Percentiles rank a stretch among this genome's conserved stretches.
These are phyloP conservation scores for Abramis brama DNA, from an alignment of 2,113 vertebrate genomes.

Conservation along the genomic window DNA sequence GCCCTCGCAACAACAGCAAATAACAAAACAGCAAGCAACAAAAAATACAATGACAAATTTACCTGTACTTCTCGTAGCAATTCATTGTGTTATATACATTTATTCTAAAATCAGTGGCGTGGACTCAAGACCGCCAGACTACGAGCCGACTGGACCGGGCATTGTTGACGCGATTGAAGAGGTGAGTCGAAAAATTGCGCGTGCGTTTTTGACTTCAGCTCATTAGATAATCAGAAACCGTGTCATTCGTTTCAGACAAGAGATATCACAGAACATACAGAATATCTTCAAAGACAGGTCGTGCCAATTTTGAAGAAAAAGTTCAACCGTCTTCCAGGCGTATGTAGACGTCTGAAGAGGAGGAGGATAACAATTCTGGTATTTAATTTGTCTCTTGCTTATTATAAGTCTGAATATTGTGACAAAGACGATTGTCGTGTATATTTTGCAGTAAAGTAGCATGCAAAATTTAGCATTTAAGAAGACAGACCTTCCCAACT, in stretches of 20 bases:
- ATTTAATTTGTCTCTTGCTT: background rate
- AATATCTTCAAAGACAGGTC: background rate
- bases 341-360: constrained; percentile 58
- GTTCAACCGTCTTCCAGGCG: constrained; percentile 56
- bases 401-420: background rate
- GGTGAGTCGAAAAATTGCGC: constrained; percentile 11
- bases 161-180: constrained; percentile 18
- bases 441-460: background rate
- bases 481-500: background rate
- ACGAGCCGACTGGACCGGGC: background rate
- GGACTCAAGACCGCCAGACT: constrained; percentile 39
- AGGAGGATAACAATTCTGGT: constrained; percentile 60
- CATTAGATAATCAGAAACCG: background rate
- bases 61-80: background rate
- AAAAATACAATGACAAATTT: constrained; percentile 22
- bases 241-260: background rate
- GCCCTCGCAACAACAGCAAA: background rate
- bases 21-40: too few relatives aligned
- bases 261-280: background rate
- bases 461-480: background rate
- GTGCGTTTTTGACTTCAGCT: fast-evolving
- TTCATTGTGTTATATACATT: constrained; percentile 23
- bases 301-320: constrained; percentile 23
- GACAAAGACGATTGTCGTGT: background rate
- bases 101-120: constrained; percentile 1